Base-by-base conservation (phyloP, 2,797 vertebrate genomes). In the Danio choprae region DNA sequence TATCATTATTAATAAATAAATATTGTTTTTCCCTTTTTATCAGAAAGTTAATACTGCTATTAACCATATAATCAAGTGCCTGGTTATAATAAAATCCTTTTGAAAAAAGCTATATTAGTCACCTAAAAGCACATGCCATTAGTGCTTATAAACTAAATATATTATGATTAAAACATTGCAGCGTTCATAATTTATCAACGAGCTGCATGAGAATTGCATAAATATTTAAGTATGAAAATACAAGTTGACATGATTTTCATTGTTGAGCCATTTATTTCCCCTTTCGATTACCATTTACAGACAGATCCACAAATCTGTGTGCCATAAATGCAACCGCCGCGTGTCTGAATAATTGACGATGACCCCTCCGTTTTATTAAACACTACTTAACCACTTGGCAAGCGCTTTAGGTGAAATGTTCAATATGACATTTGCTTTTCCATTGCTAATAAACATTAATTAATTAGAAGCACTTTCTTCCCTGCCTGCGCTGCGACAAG, bases 401-500 rank as follows among this genome's bases (percentile, higher is more conserved):
- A 84, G 82, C 53, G 46, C 84, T 85, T 68, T 64, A 86, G 85
- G 80, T 85, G 80, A 89, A 88, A 84, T 77, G 77, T 88, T 92
- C 83, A 82, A 85, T 81, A 83, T 78, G 77, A 87, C 87, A 87
- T 87, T 89, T 86, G 77, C 86, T 89, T 88, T 81, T 87, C 82
- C 80, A 86, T 91, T 84, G 77, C 85, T 89, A 89, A 89, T 85
- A 87, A 89, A 88, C 85, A 90, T 91, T 74, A 91, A 93, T 91
- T 87, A 90, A 91, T 91, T 80, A 91, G 74, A 85, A 88, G 83
- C 63, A 80, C 85, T 88, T 82, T 85, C 79, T 82, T 86, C 59
- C 16, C 36, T 43, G 55, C 36, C 85, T 81, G 87, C 86, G 85
- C 73, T 64, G 79, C 79, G 81, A 75, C 82, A 84, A 79, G 84